Conservation (phyloP, 2,113 vertebrate genomes). For the Amphiprion percula region DNA sequence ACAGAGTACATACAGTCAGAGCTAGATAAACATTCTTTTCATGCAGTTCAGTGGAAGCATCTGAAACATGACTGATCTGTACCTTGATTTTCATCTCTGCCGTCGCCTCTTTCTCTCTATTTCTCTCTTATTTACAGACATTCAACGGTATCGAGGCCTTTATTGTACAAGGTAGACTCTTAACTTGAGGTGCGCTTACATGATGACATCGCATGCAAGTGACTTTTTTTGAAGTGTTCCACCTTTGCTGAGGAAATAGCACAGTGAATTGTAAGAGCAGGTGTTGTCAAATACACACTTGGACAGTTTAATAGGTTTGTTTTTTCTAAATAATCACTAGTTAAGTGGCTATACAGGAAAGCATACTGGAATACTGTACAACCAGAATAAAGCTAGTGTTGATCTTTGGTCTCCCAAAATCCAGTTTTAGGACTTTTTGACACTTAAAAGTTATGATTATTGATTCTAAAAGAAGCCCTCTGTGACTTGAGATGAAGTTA, state of each 20-base stretch:
- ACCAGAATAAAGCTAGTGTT: constrained; percentile 62
- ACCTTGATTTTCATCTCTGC: not conserved
- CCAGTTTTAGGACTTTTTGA: constrained; percentile 48
- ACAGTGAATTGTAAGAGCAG: constrained; percentile 63
- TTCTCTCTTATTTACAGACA: constrained; percentile 52
- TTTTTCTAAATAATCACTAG: constrained; percentile 48
- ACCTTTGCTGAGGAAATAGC: constrained; percentile 40
- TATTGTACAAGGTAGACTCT: constrained; percentile 66
- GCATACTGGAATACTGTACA: constrained; percentile 52
- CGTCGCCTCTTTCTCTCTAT: not conserved
- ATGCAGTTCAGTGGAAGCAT: constrained; percentile 75
- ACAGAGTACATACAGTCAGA: constrained; percentile 63
- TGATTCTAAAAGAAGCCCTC: constrained; percentile 54
- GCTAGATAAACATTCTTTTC: constrained; percentile 61
- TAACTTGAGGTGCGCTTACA: constrained; percentile 45
- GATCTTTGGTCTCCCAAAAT: constrained; percentile 81
- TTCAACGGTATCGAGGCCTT: constrained; percentile 66
- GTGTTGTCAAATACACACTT: constrained; percentile 6
- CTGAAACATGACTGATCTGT: constrained; percentile 38
- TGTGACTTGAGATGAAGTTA: constrained; percentile 39
- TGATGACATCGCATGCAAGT: constrained; percentile 56
- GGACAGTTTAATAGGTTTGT: constrained; percentile 22
- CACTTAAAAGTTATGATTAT: constrained; percentile 19
- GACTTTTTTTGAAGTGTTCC: constrained; percentile 2
- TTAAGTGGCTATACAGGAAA: constrained; percentile 40